These are phyloP conservation scores for Leptinotarsa texana DNA, from an alignment of 1,140 invertebrate genomes.

Conservation along the genomic window DNA sequence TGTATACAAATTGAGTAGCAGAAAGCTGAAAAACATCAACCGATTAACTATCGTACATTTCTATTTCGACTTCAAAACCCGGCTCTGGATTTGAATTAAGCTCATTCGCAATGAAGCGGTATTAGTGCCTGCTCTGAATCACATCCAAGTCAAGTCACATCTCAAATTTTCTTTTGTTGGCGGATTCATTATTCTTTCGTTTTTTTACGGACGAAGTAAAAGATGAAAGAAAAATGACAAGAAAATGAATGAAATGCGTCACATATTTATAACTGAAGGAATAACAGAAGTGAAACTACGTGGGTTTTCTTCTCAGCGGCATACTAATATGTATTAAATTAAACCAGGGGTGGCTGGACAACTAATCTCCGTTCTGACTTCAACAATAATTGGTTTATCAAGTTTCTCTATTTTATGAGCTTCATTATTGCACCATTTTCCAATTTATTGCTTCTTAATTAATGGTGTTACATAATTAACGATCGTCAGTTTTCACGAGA, in stretches of 20 bases:
- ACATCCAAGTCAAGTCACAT: slow-evolving; percentile 1
- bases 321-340: not conserved
- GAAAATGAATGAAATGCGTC: slow-evolving; percentile 3
- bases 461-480: not conserved
- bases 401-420: not conserved
- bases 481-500: too few species aligned
- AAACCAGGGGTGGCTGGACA: not conserved
- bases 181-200: not conserved
- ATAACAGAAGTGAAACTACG: not conserved
- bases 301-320: slow-evolving; percentile 1
- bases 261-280: not conserved
- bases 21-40: too few species aligned
- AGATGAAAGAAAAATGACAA: slow-evolving; percentile 1
- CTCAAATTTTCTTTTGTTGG: not conserved
- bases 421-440: not conserved
- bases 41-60: too few species aligned
- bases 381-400: not conserved
- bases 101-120: not conserved
- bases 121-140: not conserved
- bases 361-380: not conserved
- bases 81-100: too few species aligned
- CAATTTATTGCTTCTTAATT: not conserved
- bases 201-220: not conserved
- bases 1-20: too few species aligned
- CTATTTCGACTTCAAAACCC: too few species aligned